Conservation (phyloP, 1,140 invertebrate species). For the Drosophila subpulchrella region DNA sequence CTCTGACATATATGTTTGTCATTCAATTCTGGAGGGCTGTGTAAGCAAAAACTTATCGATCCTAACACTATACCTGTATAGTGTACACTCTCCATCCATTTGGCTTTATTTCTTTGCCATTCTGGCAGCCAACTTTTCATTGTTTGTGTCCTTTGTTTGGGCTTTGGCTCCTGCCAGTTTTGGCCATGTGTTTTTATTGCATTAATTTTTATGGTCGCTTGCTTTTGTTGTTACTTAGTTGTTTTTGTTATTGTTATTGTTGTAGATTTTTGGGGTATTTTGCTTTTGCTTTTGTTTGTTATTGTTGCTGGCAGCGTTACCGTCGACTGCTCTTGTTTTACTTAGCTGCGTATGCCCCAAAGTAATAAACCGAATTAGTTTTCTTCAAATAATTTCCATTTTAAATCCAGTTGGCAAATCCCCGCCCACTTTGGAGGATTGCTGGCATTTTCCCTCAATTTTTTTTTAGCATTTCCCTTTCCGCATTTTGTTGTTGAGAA, state of each 20-base stretch:
- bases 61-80: constrained; percentile 28
- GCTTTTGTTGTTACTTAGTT: constrained; percentile 49
- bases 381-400: constrained; percentile 81
- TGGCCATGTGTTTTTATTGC: constrained; percentile 80
- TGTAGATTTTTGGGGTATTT: constrained; percentile 22
- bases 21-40: not conserved
- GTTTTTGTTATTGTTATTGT: constrained; percentile 25
- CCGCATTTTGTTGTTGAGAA: constrained; percentile 33
- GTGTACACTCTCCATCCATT: constrained; percentile 17
- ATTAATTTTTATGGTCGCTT: constrained; percentile 80
- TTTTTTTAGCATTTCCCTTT: constrained; percentile 14
- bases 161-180: constrained; percentile 28
- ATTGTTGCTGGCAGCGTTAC: constrained; percentile 28
- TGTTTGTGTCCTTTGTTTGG: constrained; percentile 49
- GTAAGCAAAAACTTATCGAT: constrained; percentile 29
- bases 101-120: constrained; percentile 38
- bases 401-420: constrained; percentile 82
- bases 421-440: constrained; percentile 43
- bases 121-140: constrained; percentile 25
- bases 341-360: constrained; percentile 79
- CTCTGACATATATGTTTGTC: not conserved
- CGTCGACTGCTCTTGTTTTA: constrained; percentile 74
- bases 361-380: constrained; percentile 83
- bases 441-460: constrained; percentile 21
- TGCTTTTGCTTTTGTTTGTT: constrained; percentile 13